Evolutionary conservation across 2,113 vertebrate species (phyloP).

Genomic region (Macheiramphus alcinus): DNA sequence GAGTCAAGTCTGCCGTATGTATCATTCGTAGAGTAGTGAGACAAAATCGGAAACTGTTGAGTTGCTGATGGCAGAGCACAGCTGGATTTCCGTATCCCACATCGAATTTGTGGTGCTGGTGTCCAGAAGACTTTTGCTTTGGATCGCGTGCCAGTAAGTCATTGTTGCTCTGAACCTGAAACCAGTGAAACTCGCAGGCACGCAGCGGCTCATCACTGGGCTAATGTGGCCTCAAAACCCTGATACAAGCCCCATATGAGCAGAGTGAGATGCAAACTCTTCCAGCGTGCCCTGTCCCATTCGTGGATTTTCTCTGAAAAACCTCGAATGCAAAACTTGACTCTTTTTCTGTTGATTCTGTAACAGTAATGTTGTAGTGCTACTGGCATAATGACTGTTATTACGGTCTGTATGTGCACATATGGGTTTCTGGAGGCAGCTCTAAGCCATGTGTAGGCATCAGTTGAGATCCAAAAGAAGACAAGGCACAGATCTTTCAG

Average conservation of each 20-base stretch:
- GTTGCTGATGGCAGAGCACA: background rate
- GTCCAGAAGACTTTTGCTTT: background rate
- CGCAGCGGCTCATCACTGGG: fast-evolving
- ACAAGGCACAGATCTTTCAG: background rate
- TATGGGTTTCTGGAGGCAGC: slow-evolving; percentile 26
- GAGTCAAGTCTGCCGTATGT: slow-evolving; percentile 39
- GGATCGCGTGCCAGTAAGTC: fast-evolving
- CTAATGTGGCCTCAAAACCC: fast-evolving
- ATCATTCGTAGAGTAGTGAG: background rate
- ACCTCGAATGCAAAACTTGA: background rate
- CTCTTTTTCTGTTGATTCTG: background rate
- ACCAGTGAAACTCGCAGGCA: fast-evolving
- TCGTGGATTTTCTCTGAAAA: background rate
- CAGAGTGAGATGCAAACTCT: fast-evolving
- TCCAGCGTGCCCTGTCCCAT: fast-evolving
- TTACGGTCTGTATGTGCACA: background rate
- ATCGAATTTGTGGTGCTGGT: fast-evolving
- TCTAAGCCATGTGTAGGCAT: background rate
- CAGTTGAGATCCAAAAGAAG: background rate
- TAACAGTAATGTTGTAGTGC: background rate
- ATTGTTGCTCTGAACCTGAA: fast-evolving
- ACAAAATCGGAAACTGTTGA: background rate
- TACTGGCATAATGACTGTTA: background rate
- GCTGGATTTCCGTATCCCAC: background rate
- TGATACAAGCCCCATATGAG: fast-evolving